Evolutionary conservation across 2,888 invertebrate genomes (phyloP), one percentile per base, ranked within the genome.

Genomic region (Cryptophagus acutangulus): DNA sequence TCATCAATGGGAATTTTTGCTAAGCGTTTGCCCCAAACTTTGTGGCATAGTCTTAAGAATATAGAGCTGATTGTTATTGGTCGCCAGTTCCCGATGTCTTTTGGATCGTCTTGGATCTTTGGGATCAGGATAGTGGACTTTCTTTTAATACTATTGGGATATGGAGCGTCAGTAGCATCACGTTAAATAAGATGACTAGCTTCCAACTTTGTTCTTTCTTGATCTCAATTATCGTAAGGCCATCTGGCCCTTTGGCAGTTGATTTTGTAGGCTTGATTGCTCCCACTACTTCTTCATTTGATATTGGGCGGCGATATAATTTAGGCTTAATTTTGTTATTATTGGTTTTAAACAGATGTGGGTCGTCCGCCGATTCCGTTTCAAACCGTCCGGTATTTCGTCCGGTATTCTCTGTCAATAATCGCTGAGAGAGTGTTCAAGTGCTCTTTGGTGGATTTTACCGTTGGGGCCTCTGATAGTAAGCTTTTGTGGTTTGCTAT

Each of bases 381-480:
- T 12, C 28, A 12, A 28, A 28, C 4, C 12, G 8, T 28, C 28
- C 4, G 28, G 10, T 13, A 28, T 9, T 10, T 6, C 10, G 5
- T 12, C 12, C 12, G 8, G 8, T 5, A 10, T 28, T 6, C 4
- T 28, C 4, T 28, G 8, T 5, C 12, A 28, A 4, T 10, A 13
- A 13, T 6, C 10, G 13, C 28, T 10, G 4, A 10, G 5, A 10
- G 8, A 10, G 28, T 28, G 12, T 5, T 9, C 28, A 5, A 28
- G 10, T 10, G 28, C 28, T 13, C 28, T 28, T 4, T 4, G 8
- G 5, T 6, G 13, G 4, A 13, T 10, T 28, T 12, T 28, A 5
- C 4, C 28, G 10, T 28, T 28, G 10, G 28, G 28, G 28, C 28
- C 28, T 28, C n/a, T n/a, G n/a, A n/a, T n/a, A n/a, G n/a, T n/a